Percentiles rank a stretch among this genome's conserved stretches.
Evolutionary conservation across 2,797 vertebrate genomes (phyloP).

Genomic region (Tamandua tetradactyla): DNA sequence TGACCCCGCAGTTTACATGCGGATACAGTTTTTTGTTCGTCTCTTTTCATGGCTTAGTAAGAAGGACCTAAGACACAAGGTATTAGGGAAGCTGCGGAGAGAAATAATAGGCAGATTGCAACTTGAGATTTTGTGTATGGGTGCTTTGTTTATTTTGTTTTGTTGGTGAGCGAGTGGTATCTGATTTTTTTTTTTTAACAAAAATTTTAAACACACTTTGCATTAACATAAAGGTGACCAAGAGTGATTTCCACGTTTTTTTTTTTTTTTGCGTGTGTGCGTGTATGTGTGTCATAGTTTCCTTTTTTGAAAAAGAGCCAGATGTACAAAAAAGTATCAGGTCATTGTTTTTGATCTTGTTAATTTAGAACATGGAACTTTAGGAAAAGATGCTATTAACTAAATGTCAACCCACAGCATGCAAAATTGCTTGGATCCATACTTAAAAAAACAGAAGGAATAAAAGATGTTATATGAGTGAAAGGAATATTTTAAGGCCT

Average conservation of each 20-base stretch:
- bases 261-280: no score
- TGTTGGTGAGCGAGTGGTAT: not conserved
- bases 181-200: slow-evolving; percentile 50
- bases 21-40: not conserved
- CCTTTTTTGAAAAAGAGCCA: slow-evolving; percentile 68
- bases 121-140: not conserved
- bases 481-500: slow-evolving; percentile 70
- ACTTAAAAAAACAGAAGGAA: slow-evolving; percentile 62
- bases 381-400: slow-evolving; percentile 75
- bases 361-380: slow-evolving; percentile 79
- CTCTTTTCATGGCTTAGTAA: slow-evolving; percentile 26
- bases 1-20: not conserved
- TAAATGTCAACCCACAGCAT: slow-evolving; percentile 74
- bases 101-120: not conserved
- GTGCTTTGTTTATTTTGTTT: slow-evolving; percentile 19
- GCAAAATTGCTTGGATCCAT: slow-evolving; percentile 73
- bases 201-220: slow-evolving; percentile 39
- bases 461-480: slow-evolving; percentile 69
- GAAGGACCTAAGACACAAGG: not conserved
- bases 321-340: slow-evolving; percentile 72
- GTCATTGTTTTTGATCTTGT: slow-evolving; percentile 79
- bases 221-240: slow-evolving; percentile 20
- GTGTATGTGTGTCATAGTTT: no score
- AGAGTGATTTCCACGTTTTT: not conserved
- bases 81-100: not conserved